phyloP scores from a whole-genome alignment of 92 coral and sea anemone species.

The Bergia sp. region DNA sequence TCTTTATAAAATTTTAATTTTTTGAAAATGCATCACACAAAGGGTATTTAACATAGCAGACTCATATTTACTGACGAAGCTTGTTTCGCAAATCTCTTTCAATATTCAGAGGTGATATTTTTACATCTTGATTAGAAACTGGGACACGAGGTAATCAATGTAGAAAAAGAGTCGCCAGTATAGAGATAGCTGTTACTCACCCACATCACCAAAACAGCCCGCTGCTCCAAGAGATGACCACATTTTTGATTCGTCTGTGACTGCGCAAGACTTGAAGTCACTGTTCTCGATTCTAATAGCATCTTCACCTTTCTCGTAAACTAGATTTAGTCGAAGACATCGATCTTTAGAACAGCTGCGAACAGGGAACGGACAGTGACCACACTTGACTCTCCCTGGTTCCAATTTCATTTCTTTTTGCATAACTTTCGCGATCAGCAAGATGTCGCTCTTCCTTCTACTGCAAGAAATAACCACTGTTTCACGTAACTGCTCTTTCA shows the following conservation, averaged over 20 bases:
- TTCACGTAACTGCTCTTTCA: neutral
- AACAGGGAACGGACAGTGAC: neutral
- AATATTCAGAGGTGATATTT: too few species aligned
- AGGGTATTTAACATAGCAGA: too few species aligned
- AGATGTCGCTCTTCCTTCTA: neutral
- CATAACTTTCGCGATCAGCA: neutral
- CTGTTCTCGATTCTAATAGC: neutral
- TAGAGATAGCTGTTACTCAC: neutral
- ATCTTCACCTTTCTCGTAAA: constrained; percentile 2
- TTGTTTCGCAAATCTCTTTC: too few species aligned
- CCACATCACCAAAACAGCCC: neutral
- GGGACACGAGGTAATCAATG: too few species aligned
- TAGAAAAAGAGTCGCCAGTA: too few species aligned
- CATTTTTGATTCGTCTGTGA: neutral
- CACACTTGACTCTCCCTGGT: neutral
- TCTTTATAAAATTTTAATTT: too few species aligned
- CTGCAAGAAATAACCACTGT: neutral
- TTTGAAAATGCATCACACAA: too few species aligned
- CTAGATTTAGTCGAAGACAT: neutral
- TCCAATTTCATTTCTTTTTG: neutral
- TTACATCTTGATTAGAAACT: too few species aligned
- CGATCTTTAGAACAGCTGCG: constrained; percentile 7
- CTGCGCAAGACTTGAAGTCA: neutral
- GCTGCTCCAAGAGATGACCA: neutral
- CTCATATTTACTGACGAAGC: too few species aligned